Evolutionary conservation across 2,797 vertebrate genomes (phyloP), one percentile per base, ranked within the genome.

Genomic region (Saxicola maurus): DNA sequence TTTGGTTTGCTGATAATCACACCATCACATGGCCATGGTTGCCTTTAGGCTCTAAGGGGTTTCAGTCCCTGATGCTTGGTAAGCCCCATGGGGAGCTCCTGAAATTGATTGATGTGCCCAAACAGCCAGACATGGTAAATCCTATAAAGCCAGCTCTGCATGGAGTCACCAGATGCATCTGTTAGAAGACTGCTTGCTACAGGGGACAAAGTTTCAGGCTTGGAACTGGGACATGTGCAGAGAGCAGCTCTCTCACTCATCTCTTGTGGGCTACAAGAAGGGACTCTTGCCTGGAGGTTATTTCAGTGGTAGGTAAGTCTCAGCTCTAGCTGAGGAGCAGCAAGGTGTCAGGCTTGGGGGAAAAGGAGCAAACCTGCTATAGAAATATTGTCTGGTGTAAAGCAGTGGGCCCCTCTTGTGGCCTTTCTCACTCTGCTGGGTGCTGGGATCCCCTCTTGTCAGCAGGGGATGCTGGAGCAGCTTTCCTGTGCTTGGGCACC

Each of bases 401-500:
- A 78, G 71, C n/a, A 68, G 25, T 27, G 48, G 15, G 19, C 8
- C 4, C 11, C 6, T 83, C 33, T 4, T 6, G 56, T 62, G 31
- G 46, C 8, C 7, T 27, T 75, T 86, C 23, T 67, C 27, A 27
- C 2, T 2, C 21, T 15, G 5, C n/a, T 61, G 30, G 6, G 13
- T 53, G 17, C 74, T 60, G 38, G 11, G 18, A 42, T 65, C 18
- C 37, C 30, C 27, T 67, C 2, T 0, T 10, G 30, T n/a, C 20
- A 6, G 21, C 1, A 1, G 25, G 11, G 6, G 30, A 64, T 38
- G 35, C 11, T 49, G 55, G 46, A 89, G 49, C 42, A 46, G 57
- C 31, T 88, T 79, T 62, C n/a, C 40, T 11, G 33, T 0, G 0
- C 69, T 49, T 0, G 1, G 46, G 56, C 66, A 40, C 33, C 21